Evolutionary conservation across 2,797 vertebrate genomes (phyloP).

Genomic region (Rousettus madagascariensis): DNA sequence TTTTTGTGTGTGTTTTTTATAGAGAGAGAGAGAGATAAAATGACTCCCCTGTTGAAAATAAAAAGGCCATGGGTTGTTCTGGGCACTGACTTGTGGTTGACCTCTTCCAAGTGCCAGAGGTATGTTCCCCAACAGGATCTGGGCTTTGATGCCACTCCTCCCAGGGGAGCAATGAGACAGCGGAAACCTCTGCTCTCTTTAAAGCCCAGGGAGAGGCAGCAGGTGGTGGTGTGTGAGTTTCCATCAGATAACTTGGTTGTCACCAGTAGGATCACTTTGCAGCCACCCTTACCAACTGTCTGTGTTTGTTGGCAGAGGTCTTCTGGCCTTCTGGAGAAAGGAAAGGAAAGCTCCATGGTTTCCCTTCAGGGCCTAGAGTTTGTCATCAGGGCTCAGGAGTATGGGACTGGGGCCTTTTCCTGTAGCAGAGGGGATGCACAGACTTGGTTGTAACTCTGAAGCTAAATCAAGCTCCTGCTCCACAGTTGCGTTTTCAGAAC

Average conservation of each 20-base stretch:
- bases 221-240: conserved; percentile 87
- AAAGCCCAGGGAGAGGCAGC: conserved; percentile 83
- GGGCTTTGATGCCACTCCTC: conserved; percentile 72
- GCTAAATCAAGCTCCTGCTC: conserved; percentile 52
- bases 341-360: conserved; percentile 11
- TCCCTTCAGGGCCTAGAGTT: conserved; percentile 27
- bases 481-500: conserved; percentile 46
- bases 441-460: not conserved
- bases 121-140: conserved; percentile 74
- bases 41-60: not conserved
- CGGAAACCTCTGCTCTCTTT: conserved; percentile 87
- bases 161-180: conserved; percentile 77
- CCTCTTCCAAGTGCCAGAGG: conserved; percentile 72
- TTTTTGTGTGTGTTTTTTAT: too few species aligned
- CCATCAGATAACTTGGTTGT: conserved; percentile 88
- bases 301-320: conserved; percentile 79
- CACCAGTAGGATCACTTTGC: conserved; percentile 84
- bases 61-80: conserved; percentile 30
- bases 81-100: conserved; percentile 61
- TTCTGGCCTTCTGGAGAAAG: not conserved
- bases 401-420: not conserved
- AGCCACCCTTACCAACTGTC: conserved; percentile 77
- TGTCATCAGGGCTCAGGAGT: not conserved
- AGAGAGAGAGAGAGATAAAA: too few species aligned
- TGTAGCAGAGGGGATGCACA: not conserved